phyloP scores from a whole-genome alignment of 2,888 invertebrate species.

The Pachymerium ferrugineum region DNA sequence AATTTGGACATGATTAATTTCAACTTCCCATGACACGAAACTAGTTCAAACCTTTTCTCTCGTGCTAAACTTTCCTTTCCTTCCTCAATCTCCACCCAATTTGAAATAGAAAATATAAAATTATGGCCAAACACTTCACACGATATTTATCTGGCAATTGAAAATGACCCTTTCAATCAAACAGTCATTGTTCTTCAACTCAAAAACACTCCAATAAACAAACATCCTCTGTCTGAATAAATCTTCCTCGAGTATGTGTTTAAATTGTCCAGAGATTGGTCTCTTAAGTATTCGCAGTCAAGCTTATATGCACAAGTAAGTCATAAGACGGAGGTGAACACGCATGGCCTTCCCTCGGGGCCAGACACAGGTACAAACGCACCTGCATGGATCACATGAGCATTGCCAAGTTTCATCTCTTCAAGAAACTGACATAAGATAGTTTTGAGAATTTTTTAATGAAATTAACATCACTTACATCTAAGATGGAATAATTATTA shows the following conservation, averaged over 20 bases:
- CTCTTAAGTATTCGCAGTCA: background rate
- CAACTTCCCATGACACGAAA: background rate
- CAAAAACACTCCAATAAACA: too few relatives aligned
- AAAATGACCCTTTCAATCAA: background rate
- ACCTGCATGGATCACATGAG: background rate
- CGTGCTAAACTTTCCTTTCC: background rate
- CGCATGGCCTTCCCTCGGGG: conserved; percentile 8
- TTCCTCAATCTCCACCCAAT: background rate
- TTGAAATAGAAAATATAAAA: background rate
- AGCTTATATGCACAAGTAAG: background rate
- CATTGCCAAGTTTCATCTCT: background rate
- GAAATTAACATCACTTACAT: too few relatives aligned
- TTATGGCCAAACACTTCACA: background rate
- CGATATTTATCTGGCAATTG: background rate
- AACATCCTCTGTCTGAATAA: too few relatives aligned
- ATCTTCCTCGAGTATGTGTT: too few relatives aligned
- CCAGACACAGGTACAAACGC: background rate
- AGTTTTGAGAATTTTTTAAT: too few relatives aligned
- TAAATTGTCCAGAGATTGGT: background rate
- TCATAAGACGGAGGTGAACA: background rate
- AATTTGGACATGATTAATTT: background rate
- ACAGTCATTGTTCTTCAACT: background rate
- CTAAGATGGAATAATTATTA: too few relatives aligned
- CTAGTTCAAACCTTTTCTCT: background rate
- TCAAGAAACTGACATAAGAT: background rate